Conservation (phyloP, 2,888 invertebrate genomes). For the Anaspis maculata region DNA sequence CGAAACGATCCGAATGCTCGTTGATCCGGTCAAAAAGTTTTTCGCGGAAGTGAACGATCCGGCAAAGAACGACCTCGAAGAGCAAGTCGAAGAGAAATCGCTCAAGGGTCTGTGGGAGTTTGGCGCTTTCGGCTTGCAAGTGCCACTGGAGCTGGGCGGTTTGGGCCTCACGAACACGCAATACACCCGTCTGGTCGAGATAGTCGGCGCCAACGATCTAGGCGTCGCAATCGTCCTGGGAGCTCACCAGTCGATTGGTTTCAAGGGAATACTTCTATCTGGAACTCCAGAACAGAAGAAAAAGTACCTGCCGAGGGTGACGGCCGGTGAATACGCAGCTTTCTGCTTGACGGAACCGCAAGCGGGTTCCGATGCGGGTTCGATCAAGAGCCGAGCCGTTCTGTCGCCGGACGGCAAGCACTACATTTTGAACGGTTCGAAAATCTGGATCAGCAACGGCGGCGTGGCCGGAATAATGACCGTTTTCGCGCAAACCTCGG, state of each 20-base stretch:
- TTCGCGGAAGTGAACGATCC: conserved; percentile 84
- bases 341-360: conserved; percentile 94
- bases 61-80: conserved; percentile 73
- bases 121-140: conserved; percentile 87
- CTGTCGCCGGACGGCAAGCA: conserved; percentile 82
- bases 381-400: conserved; percentile 70
- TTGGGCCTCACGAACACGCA: conserved; percentile 86
- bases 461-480: conserved; percentile 92
- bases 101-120: conserved; percentile 79
- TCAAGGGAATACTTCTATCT: conserved; percentile 86
- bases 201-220: conserved; percentile 88
- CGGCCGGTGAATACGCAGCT: conserved; percentile 76
- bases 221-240: conserved; percentile 91
- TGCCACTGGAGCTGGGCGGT: conserved; percentile 81
- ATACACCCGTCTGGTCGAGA: conserved; percentile 87
- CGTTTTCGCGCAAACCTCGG: conserved; percentile 90
- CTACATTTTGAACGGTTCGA: conserved; percentile 90
- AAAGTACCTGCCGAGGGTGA: conserved; percentile 86
- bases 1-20: conserved; percentile 72
- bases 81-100: conserved; percentile 65
- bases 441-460: conserved; percentile 99
- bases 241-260: conserved; percentile 95
- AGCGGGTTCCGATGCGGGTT: conserved; percentile 91
- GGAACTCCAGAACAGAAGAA: conserved; percentile 85
- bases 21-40: conserved; percentile 75